Evolutionary conservation across 2,113 vertebrate species (phyloP).

Genomic region (Equus przewalskii): DNA sequence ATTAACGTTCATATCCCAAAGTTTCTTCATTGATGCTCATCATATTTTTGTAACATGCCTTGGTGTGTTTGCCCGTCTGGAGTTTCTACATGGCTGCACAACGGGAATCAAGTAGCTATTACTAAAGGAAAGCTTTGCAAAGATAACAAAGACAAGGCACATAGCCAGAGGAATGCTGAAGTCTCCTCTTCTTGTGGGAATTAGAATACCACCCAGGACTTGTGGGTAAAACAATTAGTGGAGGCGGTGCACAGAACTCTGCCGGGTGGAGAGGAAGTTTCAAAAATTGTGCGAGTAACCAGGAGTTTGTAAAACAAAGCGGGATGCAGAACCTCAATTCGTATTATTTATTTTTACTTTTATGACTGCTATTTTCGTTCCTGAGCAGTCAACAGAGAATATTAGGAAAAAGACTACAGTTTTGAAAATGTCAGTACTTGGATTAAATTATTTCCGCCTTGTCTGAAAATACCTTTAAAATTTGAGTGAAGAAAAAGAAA

Average conservation of each 20-base stretch:
- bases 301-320: conserved; percentile 70
- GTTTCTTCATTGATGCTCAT: conserved; percentile 15
- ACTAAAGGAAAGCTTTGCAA: conserved; percentile 45
- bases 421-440: conserved; percentile 73
- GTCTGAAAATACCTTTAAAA: conserved; percentile 76
- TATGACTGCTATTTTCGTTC: conserved; percentile 65
- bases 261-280: conserved; percentile 54
- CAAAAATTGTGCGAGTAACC: conserved; percentile 25
- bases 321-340: conserved; percentile 60
- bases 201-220: conserved; percentile 70
- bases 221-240: conserved; percentile 57
- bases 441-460: conserved; percentile 24
- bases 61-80: accelerated
- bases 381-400: conserved; percentile 55
- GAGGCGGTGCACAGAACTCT: conserved; percentile 45
- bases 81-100: not conserved
- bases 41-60: not conserved
- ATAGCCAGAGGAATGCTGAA: not conserved
- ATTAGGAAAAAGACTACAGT: conserved; percentile 62
- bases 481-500: conserved; percentile 60
- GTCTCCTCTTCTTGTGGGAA: conserved; percentile 45
- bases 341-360: conserved; percentile 45
- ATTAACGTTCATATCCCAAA: conserved; percentile 1
- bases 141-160: conserved; percentile 62
- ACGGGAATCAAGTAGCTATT: conserved; percentile 44